phyloP scores from a whole-genome alignment of 2,797 vertebrate genomes.

The Pantherophis alleghaniensis region DNA sequence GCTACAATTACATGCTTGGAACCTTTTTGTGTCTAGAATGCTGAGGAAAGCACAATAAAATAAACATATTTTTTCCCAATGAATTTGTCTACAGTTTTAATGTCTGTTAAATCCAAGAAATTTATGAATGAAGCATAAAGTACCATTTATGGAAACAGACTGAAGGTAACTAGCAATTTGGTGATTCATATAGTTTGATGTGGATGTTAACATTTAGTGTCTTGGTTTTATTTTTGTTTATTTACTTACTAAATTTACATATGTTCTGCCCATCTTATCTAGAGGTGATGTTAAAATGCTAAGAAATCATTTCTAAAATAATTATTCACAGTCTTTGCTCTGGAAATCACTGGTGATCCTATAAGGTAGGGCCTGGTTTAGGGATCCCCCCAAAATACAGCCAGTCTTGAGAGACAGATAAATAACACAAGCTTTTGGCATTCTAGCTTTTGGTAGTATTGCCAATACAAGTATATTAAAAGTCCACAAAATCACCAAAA shows the following conservation, averaged over 20 bases:
- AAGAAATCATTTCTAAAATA: neutral
- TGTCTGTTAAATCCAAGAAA: constrained; percentile 26
- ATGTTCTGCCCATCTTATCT: neutral
- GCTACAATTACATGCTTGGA: constrained; percentile 73
- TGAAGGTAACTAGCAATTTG: constrained; percentile 9
- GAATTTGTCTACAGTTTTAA: constrained; percentile 62
- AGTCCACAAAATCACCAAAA: neutral
- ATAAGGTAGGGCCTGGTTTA: neutral
- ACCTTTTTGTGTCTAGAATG: constrained; percentile 60
- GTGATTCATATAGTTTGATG: constrained; percentile 21
- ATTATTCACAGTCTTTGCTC: neutral
- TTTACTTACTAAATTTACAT: neutral
- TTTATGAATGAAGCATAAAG: constrained; percentile 34
- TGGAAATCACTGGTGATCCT: neutral
- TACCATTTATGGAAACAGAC: constrained; percentile 11
- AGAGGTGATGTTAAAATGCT: neutral
- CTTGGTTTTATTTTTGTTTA: neutral
- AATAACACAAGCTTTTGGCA: neutral
- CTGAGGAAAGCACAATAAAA: constrained; percentile 76
- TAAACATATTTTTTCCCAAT: constrained; percentile 70
- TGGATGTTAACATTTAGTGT: constrained; percentile 26
- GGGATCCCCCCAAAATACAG: neutral
- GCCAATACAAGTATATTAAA: neutral
- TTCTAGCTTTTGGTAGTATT: neutral
- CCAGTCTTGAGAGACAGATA: neutral